phyloP scores from a whole-genome alignment of 2,113 vertebrate species.

The Psilopogon haemacephalus region DNA sequence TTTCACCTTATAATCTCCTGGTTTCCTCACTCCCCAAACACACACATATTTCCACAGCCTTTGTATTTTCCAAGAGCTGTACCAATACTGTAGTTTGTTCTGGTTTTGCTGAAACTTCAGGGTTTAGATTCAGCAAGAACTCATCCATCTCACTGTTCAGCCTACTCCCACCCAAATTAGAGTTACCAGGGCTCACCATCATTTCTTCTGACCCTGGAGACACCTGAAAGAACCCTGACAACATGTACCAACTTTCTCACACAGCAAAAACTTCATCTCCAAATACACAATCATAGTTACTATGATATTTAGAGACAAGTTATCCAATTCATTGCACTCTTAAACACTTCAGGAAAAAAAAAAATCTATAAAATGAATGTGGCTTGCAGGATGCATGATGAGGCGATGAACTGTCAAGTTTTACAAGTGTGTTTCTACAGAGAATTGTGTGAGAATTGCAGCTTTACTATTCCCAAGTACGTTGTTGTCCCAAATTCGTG shows the following conservation, averaged over 20 bases:
- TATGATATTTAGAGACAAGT: neutral
- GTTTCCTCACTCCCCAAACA: neutral
- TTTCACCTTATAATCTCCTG: neutral
- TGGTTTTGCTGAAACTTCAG: neutral
- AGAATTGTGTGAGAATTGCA: neutral
- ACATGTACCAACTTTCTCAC: neutral
- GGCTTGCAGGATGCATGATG: neutral
- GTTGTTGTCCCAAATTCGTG: fast-evolving
- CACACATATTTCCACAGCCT: neutral
- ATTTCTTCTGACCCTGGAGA: neutral
- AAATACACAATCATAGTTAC: neutral
- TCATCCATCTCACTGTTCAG: neutral
- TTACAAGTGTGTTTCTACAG: neutral
- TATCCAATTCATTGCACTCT: neutral
- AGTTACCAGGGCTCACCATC: neutral
- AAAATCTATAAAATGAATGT: neutral
- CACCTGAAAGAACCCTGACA: neutral
- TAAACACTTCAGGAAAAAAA: neutral
- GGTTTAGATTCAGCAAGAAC: neutral
- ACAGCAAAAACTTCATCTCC: neutral
- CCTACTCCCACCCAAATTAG: neutral
- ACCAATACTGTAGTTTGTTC: neutral
- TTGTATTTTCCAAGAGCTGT: neutral
- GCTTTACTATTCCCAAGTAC: neutral
- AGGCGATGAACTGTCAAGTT: neutral